Evolutionary conservation across 2,113 vertebrate genomes (phyloP).

Genomic region (Mugil cephalus): DNA sequence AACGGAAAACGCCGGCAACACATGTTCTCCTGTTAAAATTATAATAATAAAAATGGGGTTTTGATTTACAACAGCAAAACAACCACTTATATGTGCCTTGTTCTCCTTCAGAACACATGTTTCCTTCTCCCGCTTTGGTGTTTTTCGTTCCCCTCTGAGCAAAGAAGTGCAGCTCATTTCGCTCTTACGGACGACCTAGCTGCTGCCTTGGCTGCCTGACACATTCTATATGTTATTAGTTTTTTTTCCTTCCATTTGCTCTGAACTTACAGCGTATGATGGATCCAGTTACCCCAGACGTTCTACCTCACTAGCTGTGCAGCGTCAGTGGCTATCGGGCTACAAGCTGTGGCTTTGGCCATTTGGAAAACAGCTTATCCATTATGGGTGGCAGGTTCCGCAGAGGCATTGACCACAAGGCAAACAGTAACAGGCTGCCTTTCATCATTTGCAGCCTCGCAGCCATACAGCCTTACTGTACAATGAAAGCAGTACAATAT

Average conservation of each 20-base stretch:
- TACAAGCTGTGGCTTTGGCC: slow-evolving; percentile 52
- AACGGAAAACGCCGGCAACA: neutral
- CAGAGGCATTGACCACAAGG: slow-evolving; percentile 53
- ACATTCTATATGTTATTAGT: slow-evolving; percentile 22
- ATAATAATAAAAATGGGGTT: too few relatives aligned
- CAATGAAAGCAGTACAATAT: slow-evolving; percentile 11
- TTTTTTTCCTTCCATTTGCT: slow-evolving; percentile 26
- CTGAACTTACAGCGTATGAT: slow-evolving; percentile 37
- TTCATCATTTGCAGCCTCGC: slow-evolving; percentile 67
- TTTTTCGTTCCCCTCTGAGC: slow-evolving; percentile 5
- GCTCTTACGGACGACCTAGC: neutral
- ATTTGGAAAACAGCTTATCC: slow-evolving; percentile 76
- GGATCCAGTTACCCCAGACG: slow-evolving; percentile 54
- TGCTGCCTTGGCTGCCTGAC: slow-evolving; percentile 6
- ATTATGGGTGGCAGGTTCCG: slow-evolving; percentile 64
- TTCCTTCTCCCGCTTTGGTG: neutral
- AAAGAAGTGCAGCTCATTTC: neutral
- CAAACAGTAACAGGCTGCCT: slow-evolving; percentile 38
- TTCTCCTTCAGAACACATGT: slow-evolving; percentile 1
- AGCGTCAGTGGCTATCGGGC: slow-evolving; percentile 48
- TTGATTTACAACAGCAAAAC: too few relatives aligned
- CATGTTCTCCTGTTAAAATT: too few relatives aligned
- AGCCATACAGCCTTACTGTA: slow-evolving; percentile 21
- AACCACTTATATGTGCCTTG: neutral
- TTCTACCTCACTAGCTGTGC: slow-evolving; percentile 47